phyloP scores from a whole-genome alignment of 2,113 vertebrate genomes.

The Pyxicephalus adspersus region DNA sequence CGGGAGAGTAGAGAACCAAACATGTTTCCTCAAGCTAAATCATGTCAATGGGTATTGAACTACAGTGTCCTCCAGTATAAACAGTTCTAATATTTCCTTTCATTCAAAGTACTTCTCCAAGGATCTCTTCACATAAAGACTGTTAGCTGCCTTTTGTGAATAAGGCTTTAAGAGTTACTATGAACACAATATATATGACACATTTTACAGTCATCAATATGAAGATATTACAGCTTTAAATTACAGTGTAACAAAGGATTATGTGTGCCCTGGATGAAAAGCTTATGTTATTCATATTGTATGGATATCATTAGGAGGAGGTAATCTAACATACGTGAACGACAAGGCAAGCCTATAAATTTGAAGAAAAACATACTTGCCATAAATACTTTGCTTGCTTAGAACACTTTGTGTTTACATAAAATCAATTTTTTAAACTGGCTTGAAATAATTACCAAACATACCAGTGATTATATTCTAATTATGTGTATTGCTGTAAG shows the following conservation, averaged over 20 bases:
- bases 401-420: slow-evolving; percentile 71
- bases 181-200: not conserved
- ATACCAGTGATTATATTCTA: slow-evolving; percentile 62
- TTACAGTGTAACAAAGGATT: slow-evolving; percentile 68
- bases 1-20: slow-evolving; percentile 16
- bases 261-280: slow-evolving; percentile 62
- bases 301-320: slow-evolving; percentile 75
- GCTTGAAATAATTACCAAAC: slow-evolving; percentile 75
- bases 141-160: not conserved
- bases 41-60: slow-evolving; percentile 49
- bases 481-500: slow-evolving; percentile 54
- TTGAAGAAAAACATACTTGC: slow-evolving; percentile 69
- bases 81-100: slow-evolving; percentile 16
- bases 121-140: not conserved
- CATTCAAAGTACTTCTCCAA: slow-evolving; percentile 5
- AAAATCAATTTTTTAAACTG: slow-evolving; percentile 79
- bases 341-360: slow-evolving; percentile 81
- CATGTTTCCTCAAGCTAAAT: slow-evolving; percentile 34
- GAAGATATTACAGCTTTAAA: slow-evolving; percentile 57
- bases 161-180: not conserved
- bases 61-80: slow-evolving; percentile 23
- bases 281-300: slow-evolving; percentile 72
- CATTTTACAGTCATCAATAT: not conserved
- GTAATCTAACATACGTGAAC: slow-evolving; percentile 77
- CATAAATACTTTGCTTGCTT: slow-evolving; percentile 66